Conservation (phyloP, 2,797 vertebrate species). For the Melopsittacus undulatus region DNA sequence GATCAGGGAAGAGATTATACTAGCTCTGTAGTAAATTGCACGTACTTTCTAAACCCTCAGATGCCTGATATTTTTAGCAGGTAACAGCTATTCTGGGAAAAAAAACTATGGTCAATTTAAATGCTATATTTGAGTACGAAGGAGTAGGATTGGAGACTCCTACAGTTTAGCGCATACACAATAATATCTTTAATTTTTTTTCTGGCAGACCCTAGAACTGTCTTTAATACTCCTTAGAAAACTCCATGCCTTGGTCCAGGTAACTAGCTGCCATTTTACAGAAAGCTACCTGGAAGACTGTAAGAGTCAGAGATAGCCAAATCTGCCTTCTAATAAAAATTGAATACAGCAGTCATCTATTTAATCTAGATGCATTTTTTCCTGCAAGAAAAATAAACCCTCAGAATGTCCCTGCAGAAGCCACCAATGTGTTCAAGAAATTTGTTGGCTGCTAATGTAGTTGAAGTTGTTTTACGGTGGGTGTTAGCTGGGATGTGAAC, state of each 20-base stretch:
- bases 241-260: background rate
- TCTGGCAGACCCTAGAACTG: background rate
- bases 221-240: background rate
- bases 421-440: accelerated
- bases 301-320: background rate
- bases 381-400: background rate
- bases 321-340: background rate
- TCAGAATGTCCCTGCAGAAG: background rate
- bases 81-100: background rate
- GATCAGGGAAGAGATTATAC: background rate
- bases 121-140: background rate
- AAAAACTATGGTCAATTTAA: background rate
- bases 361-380: background rate
- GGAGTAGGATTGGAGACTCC: background rate
- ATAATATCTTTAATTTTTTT: background rate
- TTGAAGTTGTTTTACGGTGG: background rate
- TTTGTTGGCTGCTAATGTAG: background rate
- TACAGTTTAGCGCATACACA: background rate
- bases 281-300: background rate
- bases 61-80: background rate
- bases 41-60: background rate
- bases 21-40: background rate
- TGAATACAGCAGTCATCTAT: background rate
- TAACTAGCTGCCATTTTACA: background rate
- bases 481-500: background rate